These are phyloP conservation scores for Takifugu flavidus DNA, from an alignment of 2,113 vertebrate genomes.

Conservation along the genomic window DNA sequence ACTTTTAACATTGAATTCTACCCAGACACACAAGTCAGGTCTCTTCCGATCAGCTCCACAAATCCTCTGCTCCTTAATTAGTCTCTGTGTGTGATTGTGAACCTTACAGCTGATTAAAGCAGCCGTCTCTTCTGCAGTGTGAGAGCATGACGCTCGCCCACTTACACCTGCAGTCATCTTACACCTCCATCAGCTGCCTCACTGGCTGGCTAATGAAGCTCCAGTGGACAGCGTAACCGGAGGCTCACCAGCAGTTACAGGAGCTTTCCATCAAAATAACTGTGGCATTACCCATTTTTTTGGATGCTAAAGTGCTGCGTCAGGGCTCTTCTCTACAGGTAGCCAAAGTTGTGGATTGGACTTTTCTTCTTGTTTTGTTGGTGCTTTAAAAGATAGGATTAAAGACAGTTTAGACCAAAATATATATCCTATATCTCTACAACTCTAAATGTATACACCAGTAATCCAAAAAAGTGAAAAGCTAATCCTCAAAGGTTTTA, in stretches of 20 bases:
- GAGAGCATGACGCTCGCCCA: constrained; percentile 25
- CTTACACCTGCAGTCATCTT: constrained; percentile 27
- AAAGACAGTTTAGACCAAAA: too few relatives aligned
- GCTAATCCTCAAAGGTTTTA: too few relatives aligned
- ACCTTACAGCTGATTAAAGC: constrained; percentile 57
- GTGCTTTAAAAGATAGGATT: too few relatives aligned
- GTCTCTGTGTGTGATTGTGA: constrained; percentile 38
- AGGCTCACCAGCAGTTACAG: constrained; percentile 31
- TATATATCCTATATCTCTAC: too few relatives aligned
- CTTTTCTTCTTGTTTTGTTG: too few relatives aligned
- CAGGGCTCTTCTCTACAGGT: background rate
- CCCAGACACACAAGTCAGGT: too few relatives aligned
- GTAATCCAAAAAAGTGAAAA: too few relatives aligned
- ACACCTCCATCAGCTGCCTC: constrained; percentile 41
- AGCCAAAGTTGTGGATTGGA: too few relatives aligned
- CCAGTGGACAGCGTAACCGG: constrained; percentile 22
- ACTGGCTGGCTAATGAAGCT: constrained; percentile 53
- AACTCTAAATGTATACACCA: too few relatives aligned
- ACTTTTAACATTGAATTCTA: too few relatives aligned
- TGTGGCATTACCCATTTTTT: constrained; percentile 22
- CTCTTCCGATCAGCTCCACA: constrained; percentile 21
- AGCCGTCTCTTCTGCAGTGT: constrained; percentile 23
- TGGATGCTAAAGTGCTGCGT: constrained; percentile 17
- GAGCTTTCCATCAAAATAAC: constrained; percentile 27
- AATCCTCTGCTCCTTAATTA: constrained; percentile 62